A percentile compares a stretch with the other conserved stretches of the same genome.
Conservation (phyloP, 2,797 vertebrate species). For the Discoglossus pictus region DNA sequence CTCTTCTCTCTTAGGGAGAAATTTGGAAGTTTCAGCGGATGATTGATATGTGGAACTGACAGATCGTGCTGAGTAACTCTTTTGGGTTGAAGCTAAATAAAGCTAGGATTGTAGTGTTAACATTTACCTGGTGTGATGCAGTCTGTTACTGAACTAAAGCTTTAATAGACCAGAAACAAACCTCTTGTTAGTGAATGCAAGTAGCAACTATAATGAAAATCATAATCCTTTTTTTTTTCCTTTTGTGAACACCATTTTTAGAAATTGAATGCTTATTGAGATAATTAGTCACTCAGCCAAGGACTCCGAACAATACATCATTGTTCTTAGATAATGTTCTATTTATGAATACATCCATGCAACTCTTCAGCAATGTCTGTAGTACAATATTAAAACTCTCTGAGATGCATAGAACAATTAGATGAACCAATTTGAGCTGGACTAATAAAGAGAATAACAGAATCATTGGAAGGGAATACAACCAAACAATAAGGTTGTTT, state of each 20-base stretch:
- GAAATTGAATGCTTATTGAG: not conserved
- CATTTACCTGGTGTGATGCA: slow-evolving; percentile 3
- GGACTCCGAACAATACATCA: no score
- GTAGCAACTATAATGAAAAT: not conserved
- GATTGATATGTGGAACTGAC: slow-evolving; percentile 7
- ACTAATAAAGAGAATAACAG: no score
- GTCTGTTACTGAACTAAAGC: not conserved
- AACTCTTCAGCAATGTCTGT: no score
- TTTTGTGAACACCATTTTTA: not conserved
- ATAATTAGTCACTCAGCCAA: slow-evolving; percentile 3
- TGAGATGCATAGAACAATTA: no score
- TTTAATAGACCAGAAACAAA: slow-evolving; percentile 1
- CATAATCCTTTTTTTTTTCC: not conserved
- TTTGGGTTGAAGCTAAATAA: not conserved
- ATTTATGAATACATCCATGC: no score
- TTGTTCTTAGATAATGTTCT: no score
- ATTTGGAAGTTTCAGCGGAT: not conserved
- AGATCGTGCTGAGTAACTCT: not conserved
- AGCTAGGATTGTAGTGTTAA: slow-evolving; percentile 1
- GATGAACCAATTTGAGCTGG: no score
- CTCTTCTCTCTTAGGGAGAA: not conserved
- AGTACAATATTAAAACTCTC: no score
- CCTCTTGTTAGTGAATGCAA: not conserved
- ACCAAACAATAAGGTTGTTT: no score
- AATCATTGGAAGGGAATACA: no score